A percentile compares a stretch with the other conserved stretches of the same genome.
Conservation (phyloP, 2,888 invertebrate species). For the Gastracanthus pulcherrimus region DNA sequence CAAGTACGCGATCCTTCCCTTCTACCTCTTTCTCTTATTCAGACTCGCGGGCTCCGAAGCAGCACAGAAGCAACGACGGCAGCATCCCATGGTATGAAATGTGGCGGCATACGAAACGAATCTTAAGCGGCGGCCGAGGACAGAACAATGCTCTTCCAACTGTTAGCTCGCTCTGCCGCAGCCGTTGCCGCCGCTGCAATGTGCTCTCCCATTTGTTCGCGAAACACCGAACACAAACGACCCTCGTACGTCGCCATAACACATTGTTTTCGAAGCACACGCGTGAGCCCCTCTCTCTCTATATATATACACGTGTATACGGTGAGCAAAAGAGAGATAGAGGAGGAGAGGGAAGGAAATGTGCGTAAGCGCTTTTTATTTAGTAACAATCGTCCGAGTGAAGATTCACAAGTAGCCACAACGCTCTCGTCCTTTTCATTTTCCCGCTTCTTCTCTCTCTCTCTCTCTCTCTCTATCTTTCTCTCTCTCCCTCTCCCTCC, state of each 20-base stretch:
- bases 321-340: background rate
- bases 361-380: constrained; percentile 45
- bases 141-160: constrained; percentile 72
- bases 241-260: constrained; percentile 63
- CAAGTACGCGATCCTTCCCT: background rate
- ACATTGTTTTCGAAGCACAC: constrained; percentile 60
- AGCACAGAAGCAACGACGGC: constrained; percentile 40
- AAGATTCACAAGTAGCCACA: constrained; percentile 48
- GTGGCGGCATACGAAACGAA: constrained; percentile 66
- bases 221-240: constrained; percentile 72
- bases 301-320: constrained; percentile 16
- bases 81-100: constrained; percentile 72
- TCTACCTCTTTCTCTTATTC: no score
- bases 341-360: background rate
- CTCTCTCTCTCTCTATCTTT: constrained; percentile 38
- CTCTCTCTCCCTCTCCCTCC: background rate
- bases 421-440: constrained; percentile 36
- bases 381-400: constrained; percentile 48
- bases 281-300: no score
- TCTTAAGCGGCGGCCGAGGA: constrained; percentile 61
- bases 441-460: constrained; percentile 5
- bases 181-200: constrained; percentile 65
- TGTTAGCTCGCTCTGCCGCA: constrained; percentile 63
- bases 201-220: constrained; percentile 75
- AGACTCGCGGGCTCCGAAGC: background rate